Conservation (phyloP, 2,888 invertebrate species). For the Agrochola litura region DNA sequence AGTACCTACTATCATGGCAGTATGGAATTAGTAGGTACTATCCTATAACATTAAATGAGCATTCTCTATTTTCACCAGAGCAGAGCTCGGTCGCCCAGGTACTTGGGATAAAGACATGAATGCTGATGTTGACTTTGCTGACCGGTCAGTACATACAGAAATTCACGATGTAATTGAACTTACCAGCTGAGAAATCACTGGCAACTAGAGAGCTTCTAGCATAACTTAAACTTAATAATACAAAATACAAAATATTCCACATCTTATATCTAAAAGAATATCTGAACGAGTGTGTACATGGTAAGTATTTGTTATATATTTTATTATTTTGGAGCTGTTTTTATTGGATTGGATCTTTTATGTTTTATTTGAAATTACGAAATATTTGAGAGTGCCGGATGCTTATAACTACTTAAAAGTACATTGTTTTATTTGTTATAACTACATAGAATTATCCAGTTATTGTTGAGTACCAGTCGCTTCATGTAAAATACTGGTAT, state of each 20-base stretch:
- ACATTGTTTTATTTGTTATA: not conserved
- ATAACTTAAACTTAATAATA: constrained; percentile 23
- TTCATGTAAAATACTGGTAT: too few species aligned
- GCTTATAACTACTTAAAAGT: not conserved
- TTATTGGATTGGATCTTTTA: constrained; percentile 25
- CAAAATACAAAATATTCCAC: constrained; percentile 42
- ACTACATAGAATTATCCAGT: too few species aligned
- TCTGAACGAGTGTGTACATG: not conserved
- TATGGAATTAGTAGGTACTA: too few species aligned
- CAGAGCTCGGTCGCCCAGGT: too few species aligned
- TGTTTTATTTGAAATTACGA: constrained; percentile 40
- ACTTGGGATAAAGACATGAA: too few species aligned
- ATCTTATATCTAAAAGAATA: constrained; percentile 26
- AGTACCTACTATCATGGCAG: too few species aligned
- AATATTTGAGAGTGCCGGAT: constrained; percentile 10
- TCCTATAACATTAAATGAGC: too few species aligned
- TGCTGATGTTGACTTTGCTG: not conserved
- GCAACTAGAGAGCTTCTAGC: not conserved
- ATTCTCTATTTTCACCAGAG: too few species aligned
- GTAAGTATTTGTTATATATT: not conserved
- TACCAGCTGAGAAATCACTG: constrained; percentile 22
- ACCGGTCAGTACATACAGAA: not conserved
- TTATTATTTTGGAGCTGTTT: constrained; percentile 25
- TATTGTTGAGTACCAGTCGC: too few species aligned
- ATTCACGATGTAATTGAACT: constrained; percentile 1